Base-by-base conservation (phyloP, 1,140 invertebrate genomes). In the Polyergus mexicanus region DNA sequence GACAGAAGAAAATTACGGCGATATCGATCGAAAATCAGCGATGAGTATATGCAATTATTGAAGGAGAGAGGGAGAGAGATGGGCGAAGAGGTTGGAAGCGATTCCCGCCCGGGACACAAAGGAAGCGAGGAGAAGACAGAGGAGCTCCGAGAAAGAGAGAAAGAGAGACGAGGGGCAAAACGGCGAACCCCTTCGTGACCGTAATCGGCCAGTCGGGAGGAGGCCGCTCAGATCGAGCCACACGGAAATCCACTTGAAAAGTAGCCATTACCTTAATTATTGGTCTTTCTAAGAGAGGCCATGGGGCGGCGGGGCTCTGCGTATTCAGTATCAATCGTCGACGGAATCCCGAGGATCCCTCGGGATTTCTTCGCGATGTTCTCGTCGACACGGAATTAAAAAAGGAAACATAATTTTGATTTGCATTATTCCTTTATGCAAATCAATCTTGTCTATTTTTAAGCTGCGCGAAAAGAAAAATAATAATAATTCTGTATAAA, bases 191-290 rank as follows among this genome's bases (percentile, higher is more conserved):
- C 85, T 93, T 93, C 92, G 92, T 93, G 92, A 92, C 88, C 90
- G 87, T 93, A 93, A 93, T 92, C 92, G 92, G 87, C 19, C 38
- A 28, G 51, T 66, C 84, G 74, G 62, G 68, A 71, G 86, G 85
- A 91, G 87, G 86, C 88, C 90, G 90, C 83, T 80, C 86, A 88
- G 90, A 92, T 94, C 92, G 90, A 94, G 89, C 88, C 92, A 94
- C 93, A 94, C 93, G 94, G 94, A 94, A 94, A 94, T 93, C 91
- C 89, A 93, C 91, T 94, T 94, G 93, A 94, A 94, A 94, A 94
- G 94, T 94, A 94, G 92, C 93, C 93, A 94, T 94, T 94, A 94
- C 92, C 91, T 94, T 94, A 94, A 94, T 94, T 94, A 94, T 93
- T 92, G 87, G 91, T 83, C 92, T 94, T 91, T 93, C 92, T 84